Conservation (phyloP, 1,140 invertebrate genomes). For the Homalodisca vitripennis region DNA sequence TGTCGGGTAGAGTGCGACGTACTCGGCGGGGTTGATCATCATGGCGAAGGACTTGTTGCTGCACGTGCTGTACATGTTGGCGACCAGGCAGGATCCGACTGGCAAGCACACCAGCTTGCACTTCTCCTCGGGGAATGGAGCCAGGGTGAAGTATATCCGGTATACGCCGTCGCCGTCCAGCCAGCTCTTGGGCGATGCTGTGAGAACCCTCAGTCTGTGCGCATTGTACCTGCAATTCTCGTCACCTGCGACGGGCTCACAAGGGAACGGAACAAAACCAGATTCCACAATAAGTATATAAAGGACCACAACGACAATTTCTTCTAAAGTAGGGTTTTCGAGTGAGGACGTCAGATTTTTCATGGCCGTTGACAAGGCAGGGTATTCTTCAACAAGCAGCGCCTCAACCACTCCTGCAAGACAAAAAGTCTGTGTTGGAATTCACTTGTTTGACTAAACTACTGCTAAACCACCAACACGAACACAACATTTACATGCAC, state of each 20-base stretch:
- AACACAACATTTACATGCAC: too few relatives aligned
- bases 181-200: neutral
- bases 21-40: neutral
- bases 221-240: slow-evolving; percentile 4
- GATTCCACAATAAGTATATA: neutral
- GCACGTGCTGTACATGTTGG: slow-evolving; percentile 13
- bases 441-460: too few relatives aligned
- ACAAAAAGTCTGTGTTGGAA: neutral
- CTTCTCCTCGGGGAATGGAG: neutral
- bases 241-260: neutral
- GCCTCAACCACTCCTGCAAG: neutral
- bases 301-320: neutral
- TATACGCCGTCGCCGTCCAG: neutral
- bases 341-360: slow-evolving; percentile 6
- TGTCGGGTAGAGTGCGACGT: neutral
- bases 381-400: slow-evolving; percentile 9
- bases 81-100: neutral
- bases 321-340: neutral
- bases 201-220: neutral
- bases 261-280: slow-evolving; percentile 11
- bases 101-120: neutral
- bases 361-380: neutral
- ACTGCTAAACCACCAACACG: too few relatives aligned
- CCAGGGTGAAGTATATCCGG: neutral
- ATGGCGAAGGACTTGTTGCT: neutral